phyloP scores from a whole-genome alignment of 1,140 invertebrate genomes.

The Pseudomyrmex gracilis region DNA sequence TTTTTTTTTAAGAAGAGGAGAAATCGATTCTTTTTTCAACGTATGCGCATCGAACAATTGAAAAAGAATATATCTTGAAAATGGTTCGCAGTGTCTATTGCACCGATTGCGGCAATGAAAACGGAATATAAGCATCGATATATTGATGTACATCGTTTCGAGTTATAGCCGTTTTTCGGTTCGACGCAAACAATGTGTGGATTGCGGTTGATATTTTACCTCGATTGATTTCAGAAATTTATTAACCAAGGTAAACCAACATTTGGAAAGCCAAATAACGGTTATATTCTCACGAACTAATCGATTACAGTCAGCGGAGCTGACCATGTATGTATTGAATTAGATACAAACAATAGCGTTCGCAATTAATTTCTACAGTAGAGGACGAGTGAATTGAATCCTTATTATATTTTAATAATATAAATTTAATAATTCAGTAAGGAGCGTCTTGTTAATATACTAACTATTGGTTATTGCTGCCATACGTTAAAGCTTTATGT shows the following conservation, averaged over 20 bases:
- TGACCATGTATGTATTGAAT: not conserved
- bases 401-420: constrained; percentile 21
- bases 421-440: constrained; percentile 29
- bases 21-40: too few relatives aligned
- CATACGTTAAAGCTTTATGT: not conserved
- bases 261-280: constrained; percentile 16
- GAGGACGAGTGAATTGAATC: not conserved
- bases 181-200: not conserved
- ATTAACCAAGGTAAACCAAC: constrained; percentile 28
- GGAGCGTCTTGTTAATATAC: not conserved
- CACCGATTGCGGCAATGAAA: constrained; percentile 4
- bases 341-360: not conserved
- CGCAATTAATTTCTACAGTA: not conserved
- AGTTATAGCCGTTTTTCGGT: constrained; percentile 13
- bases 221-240: constrained; percentile 41
- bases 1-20: too few relatives aligned
- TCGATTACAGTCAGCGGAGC: constrained; percentile 3
- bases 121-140: not conserved
- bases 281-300: constrained; percentile 20
- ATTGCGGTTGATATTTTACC: not conserved
- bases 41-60: not conserved
- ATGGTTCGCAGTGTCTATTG: not conserved
- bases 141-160: not conserved
- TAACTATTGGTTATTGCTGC: constrained; percentile 15
- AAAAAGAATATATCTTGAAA: not conserved